Base-by-base conservation (phyloP, 1,140 invertebrate genomes). In the Orchesella cincta region DNA sequence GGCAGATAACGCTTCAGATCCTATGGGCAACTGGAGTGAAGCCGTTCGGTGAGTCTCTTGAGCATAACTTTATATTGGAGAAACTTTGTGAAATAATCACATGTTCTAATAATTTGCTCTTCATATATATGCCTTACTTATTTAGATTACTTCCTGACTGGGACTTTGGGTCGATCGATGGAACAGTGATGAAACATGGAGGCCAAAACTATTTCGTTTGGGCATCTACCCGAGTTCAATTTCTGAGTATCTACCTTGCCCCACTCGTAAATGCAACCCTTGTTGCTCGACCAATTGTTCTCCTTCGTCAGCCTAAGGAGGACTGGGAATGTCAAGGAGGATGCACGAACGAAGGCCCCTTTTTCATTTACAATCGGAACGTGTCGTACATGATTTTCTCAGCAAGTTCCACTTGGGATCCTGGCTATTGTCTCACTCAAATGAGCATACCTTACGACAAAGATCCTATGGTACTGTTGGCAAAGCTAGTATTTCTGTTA, bases 221-320 rank as follows among this genome's bases (percentile, higher is more conserved):
- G 62, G 36, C 28, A 12, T 62, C 77, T n/a, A 23, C 12, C 23
- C 26, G 12, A 18, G n/a, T 54, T 26, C 28, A 26, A 18, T 8
- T 8, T 20, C 39, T 77, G 70, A 72, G 54, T 51, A 52, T 80
- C 33, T 80, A 57, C 74, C 78, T 80, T 51, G 79, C 79, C n/a
- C 74, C 73, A 5, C 72, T 80, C 64, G 29, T 26, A 29, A 70
- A 76, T 74, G 74, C 79, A 36, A 51, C 36, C 29, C 73, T 29
- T 0, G 36, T 77, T 35, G 31, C 14, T 29, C 70, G 51, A 1
- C 74, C 74, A 16, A 14, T 74, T 8, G 57, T 75, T 5, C 28
- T 76, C 5, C 23, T 80, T 16, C 67, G 76, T 18, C 39, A 28
- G 1, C 79, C 79, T 28, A 62, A 54, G 51, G 77, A 76, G 0